Evolutionary conservation across 2,113 vertebrate genomes (phyloP).

Genomic region (Vombatus ursinus): DNA sequence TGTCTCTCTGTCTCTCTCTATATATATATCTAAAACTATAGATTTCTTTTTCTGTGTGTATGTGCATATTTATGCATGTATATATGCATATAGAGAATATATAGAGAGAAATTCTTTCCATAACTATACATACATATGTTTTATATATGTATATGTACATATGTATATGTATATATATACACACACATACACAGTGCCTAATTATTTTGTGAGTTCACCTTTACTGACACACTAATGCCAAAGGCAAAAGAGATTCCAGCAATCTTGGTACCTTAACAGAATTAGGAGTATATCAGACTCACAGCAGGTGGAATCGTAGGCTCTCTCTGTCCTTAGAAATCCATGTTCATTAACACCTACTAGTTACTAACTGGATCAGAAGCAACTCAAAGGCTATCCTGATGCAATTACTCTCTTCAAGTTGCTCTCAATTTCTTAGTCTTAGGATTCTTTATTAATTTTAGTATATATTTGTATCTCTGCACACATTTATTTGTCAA

Average conservation of each 20-base stretch:
- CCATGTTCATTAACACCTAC: background rate
- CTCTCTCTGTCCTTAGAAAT: background rate
- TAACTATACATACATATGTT: too few species aligned
- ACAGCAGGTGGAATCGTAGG: background rate
- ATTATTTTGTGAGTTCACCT: background rate
- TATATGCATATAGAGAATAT: background rate
- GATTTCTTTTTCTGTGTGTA: background rate
- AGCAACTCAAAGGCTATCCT: constrained; percentile 29
- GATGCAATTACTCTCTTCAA: background rate
- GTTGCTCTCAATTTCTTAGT: background rate
- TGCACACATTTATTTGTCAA: background rate
- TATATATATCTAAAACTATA: too few species aligned
- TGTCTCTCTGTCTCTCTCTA: too few species aligned
- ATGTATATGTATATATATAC: too few species aligned
- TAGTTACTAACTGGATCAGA: background rate
- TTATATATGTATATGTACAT: too few species aligned
- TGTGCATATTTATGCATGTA: background rate
- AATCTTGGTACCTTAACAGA: background rate
- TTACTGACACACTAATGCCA: background rate
- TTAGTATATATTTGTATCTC: background rate
- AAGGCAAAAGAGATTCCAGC: background rate
- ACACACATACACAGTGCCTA: background rate
- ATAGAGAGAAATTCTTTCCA: too few species aligned
- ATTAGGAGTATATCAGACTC: background rate
- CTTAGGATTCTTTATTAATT: constrained; percentile 40